Conservation (phyloP, 2,797 vertebrate genomes). For the Odontamblyopus lacepedii region DNA sequence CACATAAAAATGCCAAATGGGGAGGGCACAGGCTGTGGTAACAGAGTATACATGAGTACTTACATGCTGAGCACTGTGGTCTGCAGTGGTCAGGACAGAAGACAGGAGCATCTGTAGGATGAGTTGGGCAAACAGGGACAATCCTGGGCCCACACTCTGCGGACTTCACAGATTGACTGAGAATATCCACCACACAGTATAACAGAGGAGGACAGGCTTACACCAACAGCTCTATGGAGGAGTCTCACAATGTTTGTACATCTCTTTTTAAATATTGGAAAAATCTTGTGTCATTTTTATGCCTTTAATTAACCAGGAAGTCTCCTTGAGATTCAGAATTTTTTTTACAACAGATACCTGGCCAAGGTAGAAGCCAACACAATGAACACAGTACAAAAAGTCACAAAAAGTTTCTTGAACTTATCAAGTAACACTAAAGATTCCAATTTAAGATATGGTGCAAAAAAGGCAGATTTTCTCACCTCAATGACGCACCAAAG, state of each 20-base stretch:
- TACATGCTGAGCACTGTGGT: background rate
- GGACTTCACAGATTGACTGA: background rate
- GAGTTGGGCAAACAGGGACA: slow-evolving; percentile 1
- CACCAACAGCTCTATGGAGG: slow-evolving; percentile 37
- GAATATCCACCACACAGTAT: background rate
- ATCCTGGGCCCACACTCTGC: background rate
- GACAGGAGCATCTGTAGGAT: slow-evolving; percentile 1
- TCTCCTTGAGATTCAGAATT: too few relatives aligned
- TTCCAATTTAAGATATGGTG: too few relatives aligned
- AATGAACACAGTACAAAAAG: too few relatives aligned
- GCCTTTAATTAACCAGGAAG: too few relatives aligned
- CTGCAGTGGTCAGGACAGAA: background rate
- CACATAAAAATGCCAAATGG: background rate
- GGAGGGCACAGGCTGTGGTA: background rate
- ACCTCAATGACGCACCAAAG: too few relatives aligned
- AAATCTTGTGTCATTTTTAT: background rate
- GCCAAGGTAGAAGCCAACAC: too few relatives aligned
- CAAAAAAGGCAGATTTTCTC: too few relatives aligned
- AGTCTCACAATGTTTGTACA: background rate
- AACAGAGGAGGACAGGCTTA: slow-evolving; percentile 21
- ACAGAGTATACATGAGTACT: background rate
- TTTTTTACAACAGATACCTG: too few relatives aligned
- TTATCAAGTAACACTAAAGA: too few relatives aligned
- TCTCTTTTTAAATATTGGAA: background rate
- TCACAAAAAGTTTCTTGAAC: too few relatives aligned